Evolutionary conservation across 2,113 vertebrate species (phyloP), one percentile per base, ranked within the genome.

Genomic region (Corythornis madagascariensis): DNA sequence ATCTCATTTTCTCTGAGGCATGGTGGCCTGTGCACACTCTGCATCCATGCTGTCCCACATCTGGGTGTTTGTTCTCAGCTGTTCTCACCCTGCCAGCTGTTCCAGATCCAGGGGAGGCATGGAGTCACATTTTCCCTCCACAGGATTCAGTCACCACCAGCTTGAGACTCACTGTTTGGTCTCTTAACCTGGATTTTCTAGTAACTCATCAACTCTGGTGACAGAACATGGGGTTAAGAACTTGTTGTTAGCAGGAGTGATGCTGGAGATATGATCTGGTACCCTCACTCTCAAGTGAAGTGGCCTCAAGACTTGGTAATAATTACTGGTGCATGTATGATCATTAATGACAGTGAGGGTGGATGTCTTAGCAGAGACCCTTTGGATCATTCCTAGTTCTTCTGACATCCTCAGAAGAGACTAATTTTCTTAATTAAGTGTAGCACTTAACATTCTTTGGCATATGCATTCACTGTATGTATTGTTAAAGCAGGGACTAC

Each of bases 111-210:
- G 70, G 29, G 50, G 55, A 96, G 93, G 71, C 56, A 61, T 13
- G 55, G 67, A 88, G 35, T n/a, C 52, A 45, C 50, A 38, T 79
- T 77, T 65, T 80, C 24, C 43, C 61, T 72, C 52, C 8, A 9
- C 29, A 47, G 74, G 71, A 85, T 83, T 89, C 80, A 43, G 0
- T 79, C 55, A 29, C 48, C 78, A 55, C 74, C 84, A 92, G 73
- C 73, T 89, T 92, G 89, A 92, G 86, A 87, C 65, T 35, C 81
- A 61, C 89, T 92, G 69, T 86, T 94, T 85, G 67, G 48, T 90
- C 92, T 90, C 76, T 93, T 94, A 93, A 93, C 83, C 82, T 95
- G 74, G 63, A 67, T 89, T 93, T 94, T 92, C 56, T 76, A 48
- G 79, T 92, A 86, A 91, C 71, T 83, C 77, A 67, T 94, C 76